Evolutionary conservation across 1,140 invertebrate species (phyloP).

Genomic region (Philaenus spumarius): DNA sequence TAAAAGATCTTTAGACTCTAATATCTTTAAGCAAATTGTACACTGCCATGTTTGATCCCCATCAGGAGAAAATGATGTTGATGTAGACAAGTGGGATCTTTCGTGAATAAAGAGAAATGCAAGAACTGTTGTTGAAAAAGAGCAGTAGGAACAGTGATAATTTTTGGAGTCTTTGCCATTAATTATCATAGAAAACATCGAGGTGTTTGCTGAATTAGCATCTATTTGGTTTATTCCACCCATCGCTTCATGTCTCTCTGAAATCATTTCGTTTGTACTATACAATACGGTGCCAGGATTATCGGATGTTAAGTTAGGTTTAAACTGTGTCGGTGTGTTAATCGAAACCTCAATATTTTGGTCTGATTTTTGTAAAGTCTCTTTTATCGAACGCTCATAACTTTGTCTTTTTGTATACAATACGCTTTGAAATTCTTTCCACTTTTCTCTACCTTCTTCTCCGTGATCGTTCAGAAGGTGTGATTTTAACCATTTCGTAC

Average conservation of each 20-base stretch:
- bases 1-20: slow-evolving; percentile 34
- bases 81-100: slow-evolving; percentile 52
- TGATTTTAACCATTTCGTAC: slow-evolving; percentile 81
- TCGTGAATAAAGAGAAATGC: slow-evolving; percentile 89
- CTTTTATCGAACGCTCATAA: too few species aligned
- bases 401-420: too few species aligned
- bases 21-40: slow-evolving; percentile 51
- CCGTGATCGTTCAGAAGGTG: slow-evolving; percentile 85
- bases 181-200: slow-evolving; percentile 5
- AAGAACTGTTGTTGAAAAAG: slow-evolving; percentile 80
- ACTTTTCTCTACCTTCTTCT: slow-evolving; percentile 60
- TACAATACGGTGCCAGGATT: too few species aligned
- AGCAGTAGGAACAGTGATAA: slow-evolving; percentile 83
- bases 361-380: too few species aligned
- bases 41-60: slow-evolving; percentile 41
- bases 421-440: slow-evolving; percentile 46
- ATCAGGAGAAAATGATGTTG: not conserved
- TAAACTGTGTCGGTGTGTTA: too few species aligned
- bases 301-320: too few species aligned
- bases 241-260: too few species aligned
- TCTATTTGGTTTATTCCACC: not conserved
- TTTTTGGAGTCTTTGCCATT: slow-evolving; percentile 42
- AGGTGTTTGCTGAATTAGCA: not conserved
- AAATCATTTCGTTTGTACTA: too few species aligned
- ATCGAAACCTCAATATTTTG: too few species aligned